Percentiles rank a stretch among this genome's conserved stretches.
Conservation (phyloP, 2,797 vertebrate genomes). For the Masticophis lateralis region DNA sequence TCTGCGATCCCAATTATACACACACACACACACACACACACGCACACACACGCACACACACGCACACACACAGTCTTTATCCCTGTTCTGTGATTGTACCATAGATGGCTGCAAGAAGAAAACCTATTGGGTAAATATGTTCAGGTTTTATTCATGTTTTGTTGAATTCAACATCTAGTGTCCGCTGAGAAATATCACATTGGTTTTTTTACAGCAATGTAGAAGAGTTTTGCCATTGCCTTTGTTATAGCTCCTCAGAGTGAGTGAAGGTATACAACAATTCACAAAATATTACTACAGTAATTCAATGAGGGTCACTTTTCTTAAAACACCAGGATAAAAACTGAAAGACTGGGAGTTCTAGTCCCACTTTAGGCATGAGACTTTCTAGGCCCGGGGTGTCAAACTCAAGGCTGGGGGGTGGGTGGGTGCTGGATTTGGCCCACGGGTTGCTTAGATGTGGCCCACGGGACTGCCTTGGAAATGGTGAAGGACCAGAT, state of each 20-base stretch:
- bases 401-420: too few species aligned
- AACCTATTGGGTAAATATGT: not conserved
- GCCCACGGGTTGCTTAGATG: too few species aligned
- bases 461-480: too few species aligned
- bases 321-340: not conserved
- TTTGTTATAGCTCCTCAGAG: not conserved
- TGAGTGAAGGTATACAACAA: not conserved
- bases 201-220: not conserved
- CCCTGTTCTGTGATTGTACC: not conserved
- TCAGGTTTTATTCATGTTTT: not conserved
- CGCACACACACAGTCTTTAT: not conserved
- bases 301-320: not conserved
- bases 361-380: not conserved
- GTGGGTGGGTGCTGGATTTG: too few species aligned
- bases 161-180: not conserved
- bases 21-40: too few species aligned
- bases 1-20: too few species aligned
- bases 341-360: not conserved
- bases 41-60: too few species aligned
- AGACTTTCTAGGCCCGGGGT: not conserved
- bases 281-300: not conserved
- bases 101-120: not conserved
- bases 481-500: too few species aligned
- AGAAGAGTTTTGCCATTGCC: not conserved
- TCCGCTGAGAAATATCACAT: not conserved